phyloP scores from a whole-genome alignment of 2,888 invertebrate genomes.

The Villa cingulata region DNA sequence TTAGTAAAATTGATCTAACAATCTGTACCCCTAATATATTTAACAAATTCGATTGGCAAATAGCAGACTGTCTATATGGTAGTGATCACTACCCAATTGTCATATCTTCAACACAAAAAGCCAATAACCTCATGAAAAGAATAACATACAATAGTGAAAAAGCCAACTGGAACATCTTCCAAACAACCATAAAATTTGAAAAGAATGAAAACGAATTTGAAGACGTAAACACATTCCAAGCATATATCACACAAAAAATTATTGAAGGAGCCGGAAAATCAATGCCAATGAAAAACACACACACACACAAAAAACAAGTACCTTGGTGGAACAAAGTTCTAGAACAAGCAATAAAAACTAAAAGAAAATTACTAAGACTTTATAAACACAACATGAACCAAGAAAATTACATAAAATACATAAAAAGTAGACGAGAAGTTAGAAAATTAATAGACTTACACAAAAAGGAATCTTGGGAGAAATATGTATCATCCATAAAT shows the following conservation, averaged over 20 bases:
- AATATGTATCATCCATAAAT: too few species aligned
- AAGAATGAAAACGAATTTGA: neutral
- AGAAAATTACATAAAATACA: too few species aligned
- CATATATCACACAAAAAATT: neutral
- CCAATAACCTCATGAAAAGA: neutral
- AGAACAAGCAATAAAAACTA: neutral
- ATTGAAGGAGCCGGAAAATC: neutral
- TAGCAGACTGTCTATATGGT: constrained; percentile 1
- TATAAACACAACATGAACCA: too few species aligned
- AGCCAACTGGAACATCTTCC: neutral
- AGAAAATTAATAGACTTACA: too few species aligned
- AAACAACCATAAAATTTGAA: neutral
- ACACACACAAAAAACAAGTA: neutral
- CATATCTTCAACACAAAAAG: neutral
- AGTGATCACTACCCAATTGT: constrained; percentile 7
- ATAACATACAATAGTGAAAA: neutral
- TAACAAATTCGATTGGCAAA: constrained; percentile 1
- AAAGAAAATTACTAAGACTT: neutral
- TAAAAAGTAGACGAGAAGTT: too few species aligned
- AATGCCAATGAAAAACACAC: too few species aligned
- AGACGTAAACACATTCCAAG: neutral
- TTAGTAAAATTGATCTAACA: neutral
- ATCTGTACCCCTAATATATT: neutral
- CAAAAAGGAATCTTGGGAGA: too few species aligned
- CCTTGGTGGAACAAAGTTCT: neutral